Percentiles rank a stretch among this genome's conserved stretches.
Evolutionary conservation across 2,888 invertebrate species (phyloP).

Genomic region (Melitaea athalia): DNA sequence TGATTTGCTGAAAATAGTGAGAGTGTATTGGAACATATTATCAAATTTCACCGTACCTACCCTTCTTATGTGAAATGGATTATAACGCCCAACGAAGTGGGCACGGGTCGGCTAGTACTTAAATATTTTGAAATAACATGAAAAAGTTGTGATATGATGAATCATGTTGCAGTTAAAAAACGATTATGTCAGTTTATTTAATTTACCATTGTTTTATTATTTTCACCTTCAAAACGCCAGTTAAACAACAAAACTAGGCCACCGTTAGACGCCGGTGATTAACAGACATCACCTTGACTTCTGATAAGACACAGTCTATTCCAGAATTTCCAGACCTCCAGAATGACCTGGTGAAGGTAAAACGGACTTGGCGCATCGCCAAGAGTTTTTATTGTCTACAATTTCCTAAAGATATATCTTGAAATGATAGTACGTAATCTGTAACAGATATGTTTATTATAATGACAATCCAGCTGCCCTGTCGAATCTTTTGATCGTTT

Average conservation of each 20-base stretch:
- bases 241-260: constrained; percentile 1
- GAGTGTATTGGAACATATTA: too few relatives aligned
- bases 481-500: too few relatives aligned
- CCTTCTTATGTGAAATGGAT: too few relatives aligned
- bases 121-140: too few relatives aligned
- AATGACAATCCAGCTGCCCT: neutral
- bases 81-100: too few relatives aligned
- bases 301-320: constrained; percentile 6
- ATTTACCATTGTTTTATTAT: neutral
- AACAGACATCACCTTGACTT: constrained; percentile 5
- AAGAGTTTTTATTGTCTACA: neutral
- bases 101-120: too few relatives aligned
- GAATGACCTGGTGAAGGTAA: constrained; percentile 12
- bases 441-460: neutral
- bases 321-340: constrained; percentile 8
- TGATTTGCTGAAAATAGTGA: too few relatives aligned
- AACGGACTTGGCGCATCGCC: neutral
- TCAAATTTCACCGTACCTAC: too few relatives aligned
- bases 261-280: neutral
- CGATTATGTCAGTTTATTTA: neutral
- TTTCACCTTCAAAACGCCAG: neutral
- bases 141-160: too few relatives aligned
- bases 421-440: constrained; percentile 1
- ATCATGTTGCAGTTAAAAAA: neutral
- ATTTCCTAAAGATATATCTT: neutral